phyloP scores from a whole-genome alignment of 2,888 invertebrate species.

The Troglohyphantes excavatus region DNA sequence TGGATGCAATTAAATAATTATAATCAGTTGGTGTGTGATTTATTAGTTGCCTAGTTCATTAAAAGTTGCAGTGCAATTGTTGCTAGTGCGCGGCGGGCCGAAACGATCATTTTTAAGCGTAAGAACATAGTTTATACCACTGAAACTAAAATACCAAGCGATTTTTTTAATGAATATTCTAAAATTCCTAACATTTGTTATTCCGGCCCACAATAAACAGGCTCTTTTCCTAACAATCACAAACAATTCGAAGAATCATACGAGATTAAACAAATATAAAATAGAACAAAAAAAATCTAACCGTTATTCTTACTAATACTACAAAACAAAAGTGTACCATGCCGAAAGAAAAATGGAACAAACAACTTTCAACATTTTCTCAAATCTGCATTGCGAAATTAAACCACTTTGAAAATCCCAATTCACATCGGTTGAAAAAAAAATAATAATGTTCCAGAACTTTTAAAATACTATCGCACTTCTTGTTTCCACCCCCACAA shows the following conservation, averaged over 20 bases:
- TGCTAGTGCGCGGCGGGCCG: too few species aligned
- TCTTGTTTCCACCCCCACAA: neutral
- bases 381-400: neutral
- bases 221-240: neutral
- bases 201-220: too few species aligned
- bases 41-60: too few species aligned
- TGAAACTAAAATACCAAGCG: too few species aligned
- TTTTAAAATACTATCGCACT: neutral
- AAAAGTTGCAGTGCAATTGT: too few species aligned
- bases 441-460: neutral
- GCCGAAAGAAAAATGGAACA: neutral
- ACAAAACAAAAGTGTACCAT: neutral
- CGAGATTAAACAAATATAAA: neutral
- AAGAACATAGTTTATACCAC: too few species aligned
- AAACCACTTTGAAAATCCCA: neutral
- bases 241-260: neutral
- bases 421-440: neutral
- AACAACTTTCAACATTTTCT: conserved; percentile 7
- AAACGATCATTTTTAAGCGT: too few species aligned
- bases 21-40: too few species aligned
- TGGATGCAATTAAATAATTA: too few species aligned
- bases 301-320: too few species aligned
- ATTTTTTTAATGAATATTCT: too few species aligned
- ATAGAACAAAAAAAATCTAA: neutral
- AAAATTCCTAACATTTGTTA: too few species aligned